Evolutionary conservation across 2,113 vertebrate species (phyloP), one percentile per base, ranked within the genome.

Genomic region (Phyllostomus hastatus): DNA sequence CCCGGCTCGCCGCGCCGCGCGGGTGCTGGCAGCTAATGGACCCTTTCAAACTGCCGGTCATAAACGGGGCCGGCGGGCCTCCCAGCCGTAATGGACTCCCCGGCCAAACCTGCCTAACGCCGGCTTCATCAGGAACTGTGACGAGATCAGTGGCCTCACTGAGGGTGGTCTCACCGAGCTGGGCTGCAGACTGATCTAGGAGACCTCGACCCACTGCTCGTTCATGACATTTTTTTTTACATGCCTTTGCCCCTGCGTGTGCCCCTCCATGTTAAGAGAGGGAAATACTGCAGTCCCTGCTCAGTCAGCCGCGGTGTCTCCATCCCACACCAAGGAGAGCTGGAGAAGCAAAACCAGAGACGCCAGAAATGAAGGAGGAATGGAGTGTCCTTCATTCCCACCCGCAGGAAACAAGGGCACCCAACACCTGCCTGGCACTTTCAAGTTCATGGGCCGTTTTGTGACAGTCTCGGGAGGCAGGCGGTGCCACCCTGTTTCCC

Each of bases 21-120:
- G 31, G 86, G 83, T 16, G 52, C 59, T 0, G 73, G 33, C 41
- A 95, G 83, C 93, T 97, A 94, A 95, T 95, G 95, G 96, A 80
- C 93, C 86, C 72, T 66, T 91, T 91, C 91, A 95, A 87, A 67
- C 50, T 46, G 69, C 79, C 8, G 4, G 59, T 59, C 91, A 67
- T 96, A 95, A 96, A 97, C 80, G 16, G 70, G 66, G 35, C 91
- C 88, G 31, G 0, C 22, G 72, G 78, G 69, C 72, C 50, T 88
- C 69, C 35, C 9, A 1, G 38, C n/a, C 12, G 41, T 79, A 88
- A 75, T 48, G 93, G 82, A 88, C 96, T 95, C 41, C 3, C 12
- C 19, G 1, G 87, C 22, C 81, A 85, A 93, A 48, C 46, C 78
- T 46, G 41, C 73, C 75, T 28, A 31, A 14, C 26, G 1, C n/a